Percentiles rank a stretch among this genome's conserved stretches.
Conservation (phyloP, 2,113 vertebrate genomes). For the Chauna torquata region DNA sequence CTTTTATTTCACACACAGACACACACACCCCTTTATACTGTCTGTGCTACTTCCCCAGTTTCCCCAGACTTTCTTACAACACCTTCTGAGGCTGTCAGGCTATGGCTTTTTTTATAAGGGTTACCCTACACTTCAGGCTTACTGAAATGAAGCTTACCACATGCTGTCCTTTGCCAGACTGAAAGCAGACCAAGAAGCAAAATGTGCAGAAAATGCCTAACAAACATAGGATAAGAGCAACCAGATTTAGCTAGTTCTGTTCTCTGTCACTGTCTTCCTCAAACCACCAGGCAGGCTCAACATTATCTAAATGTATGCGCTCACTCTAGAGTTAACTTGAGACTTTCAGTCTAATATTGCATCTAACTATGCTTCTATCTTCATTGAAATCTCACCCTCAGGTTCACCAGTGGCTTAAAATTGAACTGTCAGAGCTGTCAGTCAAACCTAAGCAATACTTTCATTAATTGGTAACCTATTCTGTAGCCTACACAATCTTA, state of each 20-base stretch:
- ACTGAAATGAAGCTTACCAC: neutral
- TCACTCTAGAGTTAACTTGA: neutral
- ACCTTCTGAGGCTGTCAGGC: neutral
- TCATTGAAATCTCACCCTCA: neutral
- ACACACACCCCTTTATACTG: fast-evolving
- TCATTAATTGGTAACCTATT: neutral
- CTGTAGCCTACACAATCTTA: neutral
- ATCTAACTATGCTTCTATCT: neutral
- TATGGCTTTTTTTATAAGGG: neutral
- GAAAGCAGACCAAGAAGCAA: neutral
- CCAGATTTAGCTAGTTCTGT: neutral
- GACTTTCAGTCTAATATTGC: neutral
- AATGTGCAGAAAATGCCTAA: neutral
- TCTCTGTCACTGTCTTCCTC: neutral
- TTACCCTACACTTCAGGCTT: neutral
- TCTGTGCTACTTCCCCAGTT: neutral
- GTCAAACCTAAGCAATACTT: neutral
- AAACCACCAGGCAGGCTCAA: neutral
- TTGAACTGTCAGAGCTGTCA: neutral
- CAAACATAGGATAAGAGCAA: neutral
- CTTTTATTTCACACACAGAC: neutral
- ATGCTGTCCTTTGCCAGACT: neutral
- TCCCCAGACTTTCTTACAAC: neutral
- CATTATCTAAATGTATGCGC: neutral
- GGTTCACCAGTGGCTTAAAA: neutral